These are phyloP conservation scores for Reticulitermes speratus DNA, from an alignment of 1,140 invertebrate species.

Conservation along the genomic window DNA sequence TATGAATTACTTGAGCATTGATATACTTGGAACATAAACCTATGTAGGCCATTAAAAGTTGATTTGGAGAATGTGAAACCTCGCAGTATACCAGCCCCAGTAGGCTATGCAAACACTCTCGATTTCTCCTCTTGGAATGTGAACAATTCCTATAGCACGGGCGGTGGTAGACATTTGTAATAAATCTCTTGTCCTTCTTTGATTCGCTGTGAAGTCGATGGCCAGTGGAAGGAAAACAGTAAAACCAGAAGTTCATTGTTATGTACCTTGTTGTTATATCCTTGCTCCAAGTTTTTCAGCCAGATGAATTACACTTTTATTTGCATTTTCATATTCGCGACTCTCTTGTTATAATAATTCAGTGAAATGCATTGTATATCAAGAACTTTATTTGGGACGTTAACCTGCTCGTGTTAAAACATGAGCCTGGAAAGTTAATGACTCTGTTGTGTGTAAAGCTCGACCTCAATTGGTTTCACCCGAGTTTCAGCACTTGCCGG, in stretches of 20 bases:
- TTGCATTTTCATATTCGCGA: neutral
- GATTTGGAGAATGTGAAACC: conserved; percentile 7
- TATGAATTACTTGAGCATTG: neutral
- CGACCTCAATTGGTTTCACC: conserved; percentile 10
- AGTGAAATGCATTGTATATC: neutral
- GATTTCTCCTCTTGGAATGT: conserved; percentile 11
- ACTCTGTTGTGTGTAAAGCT: neutral
- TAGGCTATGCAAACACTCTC: conserved; percentile 12
- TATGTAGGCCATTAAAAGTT: conserved; percentile 13
- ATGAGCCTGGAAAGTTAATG: neutral
- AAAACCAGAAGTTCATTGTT: neutral
- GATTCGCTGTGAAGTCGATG: neutral
- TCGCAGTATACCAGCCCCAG: neutral
- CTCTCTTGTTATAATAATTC: neutral
- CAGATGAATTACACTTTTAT: neutral
- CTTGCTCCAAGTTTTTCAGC: neutral
- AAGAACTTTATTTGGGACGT: neutral
- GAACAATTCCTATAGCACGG: conserved; percentile 15
- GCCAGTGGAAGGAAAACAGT: neutral
- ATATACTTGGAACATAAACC: neutral
- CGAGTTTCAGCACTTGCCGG: neutral
- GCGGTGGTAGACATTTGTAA: neutral
- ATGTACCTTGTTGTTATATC: neutral
- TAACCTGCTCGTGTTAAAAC: neutral
- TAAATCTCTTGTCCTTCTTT: neutral